A percentile compares a stretch with the other conserved stretches of the same genome.
phyloP scores from a whole-genome alignment of 35 echinoderm and acorn worm genomes.

The Lytechinus variegatus region DNA sequence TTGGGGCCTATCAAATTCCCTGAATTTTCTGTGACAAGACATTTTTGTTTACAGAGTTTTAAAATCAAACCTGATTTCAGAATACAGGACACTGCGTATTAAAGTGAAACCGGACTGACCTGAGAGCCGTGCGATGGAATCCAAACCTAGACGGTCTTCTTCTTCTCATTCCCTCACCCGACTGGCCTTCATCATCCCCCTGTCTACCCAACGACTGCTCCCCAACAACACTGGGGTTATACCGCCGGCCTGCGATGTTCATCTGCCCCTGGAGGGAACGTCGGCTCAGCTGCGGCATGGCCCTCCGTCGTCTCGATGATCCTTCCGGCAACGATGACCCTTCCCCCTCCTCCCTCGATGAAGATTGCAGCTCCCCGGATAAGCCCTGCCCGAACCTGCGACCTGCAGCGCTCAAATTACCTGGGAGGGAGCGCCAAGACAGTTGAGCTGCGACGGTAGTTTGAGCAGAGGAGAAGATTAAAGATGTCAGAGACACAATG shows the following conservation, averaged over 20 bases:
- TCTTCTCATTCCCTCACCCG: slow-evolving; percentile 35
- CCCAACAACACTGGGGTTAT: not conserved
- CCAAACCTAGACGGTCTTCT: slow-evolving; percentile 40
- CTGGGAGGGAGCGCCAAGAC: slow-evolving; percentile 9
- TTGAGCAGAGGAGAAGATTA: not conserved
- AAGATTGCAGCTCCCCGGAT: not conserved
- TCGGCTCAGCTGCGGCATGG: not conserved
- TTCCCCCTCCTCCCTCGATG: slow-evolving; percentile 17
- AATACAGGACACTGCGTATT: too few relatives aligned
- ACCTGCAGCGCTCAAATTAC: not conserved
- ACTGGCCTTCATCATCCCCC: slow-evolving; percentile 49
- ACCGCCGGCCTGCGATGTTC: slow-evolving; percentile 6
- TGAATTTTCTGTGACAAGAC: too few relatives aligned
- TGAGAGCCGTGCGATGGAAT: slow-evolving; percentile 34
- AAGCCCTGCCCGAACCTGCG: slow-evolving; percentile 25
- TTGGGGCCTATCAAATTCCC: too few relatives aligned
- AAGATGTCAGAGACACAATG: too few relatives aligned
- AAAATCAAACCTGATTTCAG: too few relatives aligned
- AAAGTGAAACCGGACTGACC: not conserved
- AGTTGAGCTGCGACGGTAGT: not conserved
- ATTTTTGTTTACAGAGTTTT: too few relatives aligned
- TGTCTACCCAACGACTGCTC: slow-evolving; percentile 7
- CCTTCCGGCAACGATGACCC: not conserved
- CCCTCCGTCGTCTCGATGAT: not conserved
- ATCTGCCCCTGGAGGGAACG: slow-evolving; percentile 15